Evolutionary conservation across 2,113 vertebrate species (phyloP).

Genomic region (Probosciger aterrimus): DNA sequence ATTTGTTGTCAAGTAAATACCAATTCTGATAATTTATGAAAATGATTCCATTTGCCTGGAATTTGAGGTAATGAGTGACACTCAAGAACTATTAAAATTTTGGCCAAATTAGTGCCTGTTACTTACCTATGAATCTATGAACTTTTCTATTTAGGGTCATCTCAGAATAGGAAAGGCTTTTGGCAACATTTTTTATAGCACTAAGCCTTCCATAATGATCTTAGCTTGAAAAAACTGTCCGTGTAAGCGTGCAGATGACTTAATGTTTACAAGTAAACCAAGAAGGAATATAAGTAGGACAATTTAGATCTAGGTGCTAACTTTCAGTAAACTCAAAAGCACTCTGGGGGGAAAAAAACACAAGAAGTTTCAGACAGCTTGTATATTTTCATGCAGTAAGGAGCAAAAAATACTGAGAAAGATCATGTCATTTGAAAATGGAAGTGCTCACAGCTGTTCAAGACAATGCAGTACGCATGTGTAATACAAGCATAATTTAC

Average conservation of each 20-base stretch:
- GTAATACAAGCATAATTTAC: neutral
- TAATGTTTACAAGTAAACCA: neutral
- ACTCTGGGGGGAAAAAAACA: neutral
- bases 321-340: neutral
- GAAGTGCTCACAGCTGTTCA: neutral
- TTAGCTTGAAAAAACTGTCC: neutral
- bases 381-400: neutral
- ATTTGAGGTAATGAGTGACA: neutral
- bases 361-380: neutral
- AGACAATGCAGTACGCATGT: neutral
- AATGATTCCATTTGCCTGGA: neutral
- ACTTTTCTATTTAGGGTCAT: neutral
- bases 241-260: neutral
- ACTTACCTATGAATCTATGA: neutral
- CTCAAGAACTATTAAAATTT: neutral
- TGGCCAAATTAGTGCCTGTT: neutral
- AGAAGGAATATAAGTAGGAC: neutral
- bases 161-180: neutral
- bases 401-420: neutral
- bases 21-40: neutral
- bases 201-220: neutral
- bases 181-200: neutral
- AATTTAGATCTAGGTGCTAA: neutral
- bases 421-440: neutral
- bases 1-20: neutral